These are phyloP conservation scores for Caretta caretta DNA, from an alignment of 2,113 vertebrate genomes.

Conservation along the genomic window DNA sequence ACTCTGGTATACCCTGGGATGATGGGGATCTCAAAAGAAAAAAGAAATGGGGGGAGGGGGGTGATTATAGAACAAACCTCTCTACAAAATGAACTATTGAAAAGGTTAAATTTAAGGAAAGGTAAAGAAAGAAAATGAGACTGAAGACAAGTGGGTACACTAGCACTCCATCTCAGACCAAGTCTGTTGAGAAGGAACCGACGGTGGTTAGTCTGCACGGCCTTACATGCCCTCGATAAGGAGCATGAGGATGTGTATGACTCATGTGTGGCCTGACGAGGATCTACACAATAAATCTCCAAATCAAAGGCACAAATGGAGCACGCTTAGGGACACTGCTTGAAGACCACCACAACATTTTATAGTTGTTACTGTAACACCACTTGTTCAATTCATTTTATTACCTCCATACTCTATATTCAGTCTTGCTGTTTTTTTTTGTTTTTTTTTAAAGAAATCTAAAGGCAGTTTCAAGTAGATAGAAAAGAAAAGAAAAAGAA, in stretches of 20 bases:
- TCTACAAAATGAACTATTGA: not conserved
- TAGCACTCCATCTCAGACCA: not conserved
- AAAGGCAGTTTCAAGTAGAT: not conserved
- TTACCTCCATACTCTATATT: not conserved
- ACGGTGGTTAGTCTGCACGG: not conserved
- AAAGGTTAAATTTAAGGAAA: not conserved
- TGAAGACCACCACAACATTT: not conserved
- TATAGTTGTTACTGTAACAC: not conserved
- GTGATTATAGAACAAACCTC: not conserved
- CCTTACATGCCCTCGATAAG: not conserved
- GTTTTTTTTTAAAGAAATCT: not conserved
- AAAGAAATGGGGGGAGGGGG: not conserved
- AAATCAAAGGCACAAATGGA: not conserved
- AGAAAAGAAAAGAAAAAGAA: not conserved
- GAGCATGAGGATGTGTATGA: not conserved
- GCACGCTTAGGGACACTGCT: not conserved
- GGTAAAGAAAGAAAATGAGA: not conserved
- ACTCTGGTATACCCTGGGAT: too few species aligned
- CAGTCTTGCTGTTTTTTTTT: not conserved
- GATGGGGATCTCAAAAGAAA: not conserved
- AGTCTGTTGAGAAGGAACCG: not conserved
- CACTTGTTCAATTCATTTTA: not conserved
- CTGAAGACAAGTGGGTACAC: not conserved
- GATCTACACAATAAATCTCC: not conserved
- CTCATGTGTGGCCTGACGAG: not conserved